These are phyloP conservation scores for Oriolus oriolus DNA, from an alignment of 2,113 vertebrate species.

Conservation along the genomic window DNA sequence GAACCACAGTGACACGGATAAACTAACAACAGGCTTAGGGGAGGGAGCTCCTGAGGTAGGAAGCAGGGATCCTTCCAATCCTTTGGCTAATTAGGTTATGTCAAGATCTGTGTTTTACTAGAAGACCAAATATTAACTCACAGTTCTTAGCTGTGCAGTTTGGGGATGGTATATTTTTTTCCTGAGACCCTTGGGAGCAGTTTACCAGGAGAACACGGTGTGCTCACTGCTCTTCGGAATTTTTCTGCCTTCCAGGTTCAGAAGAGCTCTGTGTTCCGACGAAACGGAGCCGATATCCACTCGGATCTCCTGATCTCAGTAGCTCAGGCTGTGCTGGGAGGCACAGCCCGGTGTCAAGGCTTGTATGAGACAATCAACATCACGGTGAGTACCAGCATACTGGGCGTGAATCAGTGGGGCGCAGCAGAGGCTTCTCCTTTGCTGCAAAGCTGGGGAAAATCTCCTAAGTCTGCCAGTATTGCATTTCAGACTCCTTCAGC, in stretches of 20 bases:
- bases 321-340: slow-evolving; percentile 92
- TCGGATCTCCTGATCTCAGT: slow-evolving; percentile 88
- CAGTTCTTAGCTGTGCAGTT: not conserved
- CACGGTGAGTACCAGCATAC: slow-evolving; percentile 66
- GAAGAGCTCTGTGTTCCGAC: slow-evolving; percentile 88
- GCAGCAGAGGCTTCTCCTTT: not conserved
- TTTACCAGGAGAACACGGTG: fast-evolving
- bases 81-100: not conserved
- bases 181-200: not conserved
- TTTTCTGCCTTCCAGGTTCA: slow-evolving; percentile 80
- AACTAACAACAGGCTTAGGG: not conserved
- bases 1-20: not conserved
- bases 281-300: slow-evolving; percentile 93
- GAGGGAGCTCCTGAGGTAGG: not conserved
- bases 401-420: fast-evolving
- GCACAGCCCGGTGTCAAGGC: slow-evolving; percentile 86
- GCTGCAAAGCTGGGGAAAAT: not conserved
- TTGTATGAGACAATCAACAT: slow-evolving; percentile 90
- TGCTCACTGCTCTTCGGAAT: not conserved
- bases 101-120: not conserved
- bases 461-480: not conserved
- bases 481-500: not conserved
- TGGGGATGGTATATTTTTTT: not conserved
- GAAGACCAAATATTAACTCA: not conserved
- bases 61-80: not conserved